Base-by-base conservation (phyloP, 2,113 vertebrate species). In the Brachyhypopomus occidentalis region DNA sequence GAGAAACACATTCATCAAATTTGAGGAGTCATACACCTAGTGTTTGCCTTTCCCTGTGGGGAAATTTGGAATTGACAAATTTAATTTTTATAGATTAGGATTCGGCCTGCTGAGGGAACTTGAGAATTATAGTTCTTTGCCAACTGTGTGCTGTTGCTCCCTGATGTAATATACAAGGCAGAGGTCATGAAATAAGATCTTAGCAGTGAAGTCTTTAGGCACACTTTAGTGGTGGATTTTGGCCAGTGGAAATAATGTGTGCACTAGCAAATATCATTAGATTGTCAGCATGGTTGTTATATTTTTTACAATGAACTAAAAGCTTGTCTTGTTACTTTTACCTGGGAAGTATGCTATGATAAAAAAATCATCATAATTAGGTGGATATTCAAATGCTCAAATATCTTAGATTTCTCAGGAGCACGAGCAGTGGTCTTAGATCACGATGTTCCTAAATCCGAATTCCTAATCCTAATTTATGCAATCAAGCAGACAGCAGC, bases 1-100 rank as follows among this genome's bases (percentile, higher is more conserved):
- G 79, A 75, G 76, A 89, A 86, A 82, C 85, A 84, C 60, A 86
- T 86, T 83, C 45, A 77, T 80, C 59, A 77, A 17, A 11, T 77
- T 38, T 80, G 38, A 73, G 71, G 59, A 27, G 48, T 75, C 74
- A 80, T 83, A 73, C 52, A 79, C 79, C 30, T 84, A 67, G 67
- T 76, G 48, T 63, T 58, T 41, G 72, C 25, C 67, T 72, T 62
- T 71, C 16, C 22, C 34, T 45, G 38, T 72, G 69, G 64, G 75
- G 52, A 77, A 70, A 77, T 27, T 77, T 38, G 20, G 14, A 36
- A 69, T 78, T 58, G 48, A n/a, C 63, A 56, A 78, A 78, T 78
- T 56, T 19, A 17, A 60, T 72, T 72, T 14, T 60, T 71, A 22
- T 22, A 79, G 60, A 79, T 55, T 45, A 60, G 56, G 45, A 72